Base-by-base conservation (phyloP, 2,113 vertebrate species). In the Oreochromis spilurus region DNA sequence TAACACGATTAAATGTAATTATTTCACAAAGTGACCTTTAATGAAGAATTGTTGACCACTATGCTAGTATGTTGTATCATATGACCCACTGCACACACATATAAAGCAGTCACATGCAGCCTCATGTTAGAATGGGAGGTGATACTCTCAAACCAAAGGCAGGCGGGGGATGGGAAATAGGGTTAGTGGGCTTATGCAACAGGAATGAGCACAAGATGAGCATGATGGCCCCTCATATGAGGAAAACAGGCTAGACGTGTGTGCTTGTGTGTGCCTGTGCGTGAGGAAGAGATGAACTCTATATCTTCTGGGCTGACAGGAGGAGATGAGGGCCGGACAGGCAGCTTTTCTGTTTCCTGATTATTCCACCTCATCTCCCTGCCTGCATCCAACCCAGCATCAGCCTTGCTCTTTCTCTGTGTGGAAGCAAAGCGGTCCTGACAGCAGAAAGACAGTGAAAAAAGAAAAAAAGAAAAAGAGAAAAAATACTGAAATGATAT, bases 101-200 rank as follows among this genome's bases (percentile, higher is more conserved):
- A 75, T 81, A 89, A 70, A 81, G 29, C 50, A 91, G 88, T 91
- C 86, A 91, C 84, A 90, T 91, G 87, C 70, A 83, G 70, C 79
- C 91, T 91, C 91, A 87, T 87, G 93, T 84, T 92, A 87, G 82
- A 91, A 80, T 57, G 72, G 57, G 83, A 91, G 84, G 80, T 92
- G 82, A 93, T 85, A 57, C 90, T 90, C 55, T 88, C 57, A 85
- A 72, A 52, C 84, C 87, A 84, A 70, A 84, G 92, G 70, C 79
- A 21, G 54, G 53, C 81, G 89, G 94, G 92, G 93, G 93, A 88
- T 79, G 92, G 90, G 83, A 40, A 54, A 87, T 85, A 77, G 85
- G 87, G 91, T 91, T 93, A 89, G 88, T 85, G 89, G 86, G 70
- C 36, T 94, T 89, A 85, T 78, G 80, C 38, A 91, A 70, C 85